Conservation (phyloP, 2,113 vertebrate genomes). For the Urocolius indicus region DNA sequence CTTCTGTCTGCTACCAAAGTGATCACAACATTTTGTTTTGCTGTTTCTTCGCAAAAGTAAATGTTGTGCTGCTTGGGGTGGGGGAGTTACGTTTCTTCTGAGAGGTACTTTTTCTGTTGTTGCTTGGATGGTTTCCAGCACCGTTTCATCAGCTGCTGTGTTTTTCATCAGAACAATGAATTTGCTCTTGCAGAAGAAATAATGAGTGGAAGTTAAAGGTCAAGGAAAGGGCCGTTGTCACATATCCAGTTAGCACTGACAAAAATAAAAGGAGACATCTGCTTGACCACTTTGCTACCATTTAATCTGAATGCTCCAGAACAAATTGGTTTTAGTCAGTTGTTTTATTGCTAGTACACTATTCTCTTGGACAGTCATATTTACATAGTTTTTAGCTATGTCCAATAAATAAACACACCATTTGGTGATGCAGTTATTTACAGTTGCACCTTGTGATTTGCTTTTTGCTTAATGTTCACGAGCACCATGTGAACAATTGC, state of each 20-base stretch:
- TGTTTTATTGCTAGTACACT: background rate
- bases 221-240: constrained; percentile 36
- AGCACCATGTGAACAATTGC: too few relatives aligned
- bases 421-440: too few relatives aligned
- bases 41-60: background rate
- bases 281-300: background rate
- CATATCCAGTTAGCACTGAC: constrained; percentile 26
- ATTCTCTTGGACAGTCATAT: background rate
- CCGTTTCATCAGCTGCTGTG: background rate
- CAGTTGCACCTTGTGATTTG: too few relatives aligned
- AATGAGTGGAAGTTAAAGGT: constrained; percentile 62
- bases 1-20: background rate
- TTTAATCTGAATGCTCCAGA: background rate
- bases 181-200: constrained; percentile 34
- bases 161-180: background rate
- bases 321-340: background rate
- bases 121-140: background rate
- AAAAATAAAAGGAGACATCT: constrained; percentile 18
- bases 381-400: too few relatives aligned
- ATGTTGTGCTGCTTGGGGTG: background rate
- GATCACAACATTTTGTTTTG: background rate
- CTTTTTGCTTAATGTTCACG: background rate
- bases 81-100: background rate
- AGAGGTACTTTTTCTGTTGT: background rate
- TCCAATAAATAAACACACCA: background rate